Percentiles rank a stretch among this genome's conserved stretches.
These are phyloP conservation scores for Drosophila diplacantha DNA, from an alignment of 2,888 invertebrate genomes.

Conservation along the genomic window DNA sequence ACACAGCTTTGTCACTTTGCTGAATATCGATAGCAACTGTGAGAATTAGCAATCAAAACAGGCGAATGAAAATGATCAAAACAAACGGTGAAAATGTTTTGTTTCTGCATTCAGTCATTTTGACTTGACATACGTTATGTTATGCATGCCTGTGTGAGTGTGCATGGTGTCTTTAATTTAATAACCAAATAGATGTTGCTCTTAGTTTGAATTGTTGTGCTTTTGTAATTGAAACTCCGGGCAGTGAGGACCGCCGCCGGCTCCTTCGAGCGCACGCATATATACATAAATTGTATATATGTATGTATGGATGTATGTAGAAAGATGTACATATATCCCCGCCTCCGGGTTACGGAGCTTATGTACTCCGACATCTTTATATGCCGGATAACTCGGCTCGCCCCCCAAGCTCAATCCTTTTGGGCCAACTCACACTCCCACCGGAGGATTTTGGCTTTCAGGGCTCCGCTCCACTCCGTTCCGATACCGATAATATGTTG, in stretches of 20 bases:
- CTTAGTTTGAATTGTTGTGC: conserved; percentile 6
- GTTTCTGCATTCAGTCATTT: conserved; percentile 22
- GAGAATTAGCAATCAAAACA: conserved; percentile 20
- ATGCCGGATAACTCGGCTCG: conserved; percentile 12
- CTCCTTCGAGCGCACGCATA: conserved; percentile 16
- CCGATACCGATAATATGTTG: conserved; percentile 67
- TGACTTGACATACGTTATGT: neutral
- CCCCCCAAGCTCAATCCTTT: conserved; percentile 12
- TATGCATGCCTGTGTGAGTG: neutral
- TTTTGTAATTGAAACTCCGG: conserved; percentile 28
- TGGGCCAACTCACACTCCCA: conserved; percentile 14
- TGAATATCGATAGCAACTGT: conserved; percentile 20
- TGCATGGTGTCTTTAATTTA: conserved; percentile 14
- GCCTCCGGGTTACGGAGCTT: conserved; percentile 9
- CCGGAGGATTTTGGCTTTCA: conserved; percentile 31
- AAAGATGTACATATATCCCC: conserved; percentile 4
- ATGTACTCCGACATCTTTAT: conserved; percentile 12
- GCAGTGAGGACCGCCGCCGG: conserved; percentile 14
- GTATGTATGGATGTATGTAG: neutral
- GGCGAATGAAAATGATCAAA: conserved; percentile 32
- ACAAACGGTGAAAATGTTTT: conserved; percentile 28
- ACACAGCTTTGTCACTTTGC: neutral
- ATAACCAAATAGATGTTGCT: conserved; percentile 20
- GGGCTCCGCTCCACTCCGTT: conserved; percentile 22
- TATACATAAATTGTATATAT: neutral